Base-by-base conservation (phyloP, 2,797 vertebrate genomes). In the Capromys pilorides region DNA sequence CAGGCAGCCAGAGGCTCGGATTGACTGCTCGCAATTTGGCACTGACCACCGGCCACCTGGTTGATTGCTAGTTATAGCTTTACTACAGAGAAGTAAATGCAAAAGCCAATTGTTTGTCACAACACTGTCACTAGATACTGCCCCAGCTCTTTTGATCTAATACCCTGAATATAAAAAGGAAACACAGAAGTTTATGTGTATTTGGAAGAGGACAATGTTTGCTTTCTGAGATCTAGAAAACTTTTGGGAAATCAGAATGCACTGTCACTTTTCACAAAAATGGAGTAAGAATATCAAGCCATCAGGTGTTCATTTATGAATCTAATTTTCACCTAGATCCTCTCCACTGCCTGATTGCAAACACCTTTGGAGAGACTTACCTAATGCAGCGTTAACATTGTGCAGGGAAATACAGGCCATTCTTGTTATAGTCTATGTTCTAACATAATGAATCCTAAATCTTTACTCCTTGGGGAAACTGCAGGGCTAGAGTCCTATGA, bases 31-130 rank as follows among this genome's bases (percentile, higher is more conserved):
- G 94, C 66, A 87, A 24, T 86, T 96, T 96, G 91, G 79, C 88
- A 80, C 57, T 96, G 89, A 92, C 87, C 96, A 90, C 82, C 61
- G 80, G 88, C 94, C 95, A 96, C 94, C 79, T 95, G 81, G 69
- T 31, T 95, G 79, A 92, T 57, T 94, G 62, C 66, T 91, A 62
- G 79, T 78, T 86, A 86, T 75, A 66, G 33, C 49, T 95, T 91
- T 93, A 83, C 33, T 95, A n/a, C 33, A 80, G 36, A 86, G 80
- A 89, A 93, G 8, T 75, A 61, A 90, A 87, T 57, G 36, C 26
- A 77, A 88, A 91, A 93, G 69, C 24, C 28, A 57, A 18, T 64
- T 59, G 36, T 73, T 73, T 75, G 59, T 59, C 81, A 62, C 82
- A 49, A 4, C 26, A 88, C 14, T 80, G 36, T 94, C 13, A 94